Evolutionary conservation across 2,113 vertebrate genomes (phyloP).

Genomic region (Calcarius ornatus): DNA sequence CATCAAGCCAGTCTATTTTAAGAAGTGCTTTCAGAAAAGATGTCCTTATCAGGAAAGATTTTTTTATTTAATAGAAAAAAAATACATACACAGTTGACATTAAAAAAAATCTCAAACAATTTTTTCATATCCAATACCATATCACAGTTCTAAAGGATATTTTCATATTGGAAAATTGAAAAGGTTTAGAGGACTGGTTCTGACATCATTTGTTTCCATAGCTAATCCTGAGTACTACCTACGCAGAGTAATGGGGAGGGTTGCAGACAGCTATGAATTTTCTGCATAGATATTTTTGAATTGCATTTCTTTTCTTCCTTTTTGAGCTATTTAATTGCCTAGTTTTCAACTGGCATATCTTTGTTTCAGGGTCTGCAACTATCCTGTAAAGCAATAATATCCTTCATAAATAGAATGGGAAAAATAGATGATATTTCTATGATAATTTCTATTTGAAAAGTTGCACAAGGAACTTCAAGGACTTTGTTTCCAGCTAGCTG

Average conservation of each 20-base stretch:
- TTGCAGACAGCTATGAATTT: not conserved
- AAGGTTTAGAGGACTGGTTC: not conserved
- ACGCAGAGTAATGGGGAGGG: not conserved
- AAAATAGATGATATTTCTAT: not conserved
- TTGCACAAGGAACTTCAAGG: not conserved
- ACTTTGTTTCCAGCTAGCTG: not conserved
- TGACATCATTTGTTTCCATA: not conserved
- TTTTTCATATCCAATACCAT: not conserved
- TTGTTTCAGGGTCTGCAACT: not conserved
- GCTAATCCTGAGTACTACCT: not conserved
- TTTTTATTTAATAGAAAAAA: not conserved
- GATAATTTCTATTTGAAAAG: not conserved
- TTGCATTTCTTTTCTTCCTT: not conserved
- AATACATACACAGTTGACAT: not conserved
- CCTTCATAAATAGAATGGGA: not conserved
- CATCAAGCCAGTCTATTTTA: conserved; percentile 34
- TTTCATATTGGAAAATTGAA: not conserved
- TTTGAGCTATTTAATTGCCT: not conserved
- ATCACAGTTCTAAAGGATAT: not conserved
- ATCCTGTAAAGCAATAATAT: not conserved
- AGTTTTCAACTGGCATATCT: not conserved
- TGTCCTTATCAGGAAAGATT: not conserved
- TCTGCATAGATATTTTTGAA: not conserved
- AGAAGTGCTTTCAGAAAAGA: not conserved
- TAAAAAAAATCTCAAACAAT: not conserved